Conservation (phyloP, 37 sponge, comb jelly and placozoan species). For the Halisarca cf. caerulea region DNA sequence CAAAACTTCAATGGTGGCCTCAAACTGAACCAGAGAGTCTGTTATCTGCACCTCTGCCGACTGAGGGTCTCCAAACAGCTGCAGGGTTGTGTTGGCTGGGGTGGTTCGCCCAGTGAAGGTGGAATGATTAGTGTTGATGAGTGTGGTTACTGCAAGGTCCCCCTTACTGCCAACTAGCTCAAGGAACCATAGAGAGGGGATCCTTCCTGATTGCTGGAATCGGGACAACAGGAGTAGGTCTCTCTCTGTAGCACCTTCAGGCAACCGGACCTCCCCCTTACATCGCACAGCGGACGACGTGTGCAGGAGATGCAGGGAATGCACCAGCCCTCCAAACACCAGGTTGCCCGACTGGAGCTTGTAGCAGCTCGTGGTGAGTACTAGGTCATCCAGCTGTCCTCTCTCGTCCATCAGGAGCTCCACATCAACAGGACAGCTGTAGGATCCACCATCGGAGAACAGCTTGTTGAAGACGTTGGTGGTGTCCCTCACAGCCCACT, state of each 20-base stretch:
- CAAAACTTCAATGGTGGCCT: too few relatives aligned
- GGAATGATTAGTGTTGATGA: background rate
- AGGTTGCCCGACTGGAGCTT: background rate
- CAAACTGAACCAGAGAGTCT: too few relatives aligned
- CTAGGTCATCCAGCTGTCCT: background rate
- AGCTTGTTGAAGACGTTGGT: background rate
- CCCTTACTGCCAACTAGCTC: background rate
- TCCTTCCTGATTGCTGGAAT: background rate
- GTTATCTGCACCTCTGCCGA: too few relatives aligned
- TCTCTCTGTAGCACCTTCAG: too few relatives aligned
- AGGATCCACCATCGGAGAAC: background rate
- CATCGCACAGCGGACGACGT: background rate
- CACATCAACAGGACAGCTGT: background rate
- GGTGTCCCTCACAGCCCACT: background rate
- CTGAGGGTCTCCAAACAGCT: too few relatives aligned
- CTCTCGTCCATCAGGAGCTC: background rate
- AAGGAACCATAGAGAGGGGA: slow-evolving; percentile 7
- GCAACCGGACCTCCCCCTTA: too few relatives aligned
- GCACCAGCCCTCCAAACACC: background rate
- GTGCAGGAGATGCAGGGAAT: slow-evolving; percentile 2
- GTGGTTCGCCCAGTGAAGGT: background rate
- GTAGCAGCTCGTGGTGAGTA: background rate
- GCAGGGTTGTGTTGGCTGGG: too few relatives aligned
- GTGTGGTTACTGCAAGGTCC: background rate
- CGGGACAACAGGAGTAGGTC: background rate